These are phyloP conservation scores for Bedellia somnulentella DNA, from an alignment of 2,888 invertebrate genomes.

Conservation along the genomic window DNA sequence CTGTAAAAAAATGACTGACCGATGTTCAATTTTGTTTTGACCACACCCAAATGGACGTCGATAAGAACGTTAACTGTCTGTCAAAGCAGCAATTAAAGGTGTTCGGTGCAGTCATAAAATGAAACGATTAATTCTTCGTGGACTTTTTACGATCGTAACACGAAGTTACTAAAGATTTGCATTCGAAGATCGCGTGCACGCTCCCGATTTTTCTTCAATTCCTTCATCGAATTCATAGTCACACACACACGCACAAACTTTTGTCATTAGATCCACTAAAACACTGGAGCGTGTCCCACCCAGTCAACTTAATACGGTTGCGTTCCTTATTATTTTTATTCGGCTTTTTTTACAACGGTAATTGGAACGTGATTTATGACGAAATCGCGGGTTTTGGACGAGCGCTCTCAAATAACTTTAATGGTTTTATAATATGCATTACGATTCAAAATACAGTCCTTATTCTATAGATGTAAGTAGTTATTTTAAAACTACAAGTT, in stretches of 20 bases:
- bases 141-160: constrained; percentile 4
- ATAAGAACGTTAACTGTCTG: constrained; percentile 43
- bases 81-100: constrained; percentile 56
- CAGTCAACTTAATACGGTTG: constrained; percentile 17
- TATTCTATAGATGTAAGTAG: too few relatives aligned
- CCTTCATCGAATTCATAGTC: neutral
- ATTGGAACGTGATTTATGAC: constrained; percentile 28
- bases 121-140: constrained; percentile 27
- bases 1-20: constrained; percentile 47
- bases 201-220: neutral
- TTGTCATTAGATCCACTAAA: constrained; percentile 3
- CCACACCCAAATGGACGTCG: constrained; percentile 41
- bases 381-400: constrained; percentile 19
- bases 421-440: constrained; percentile 26
- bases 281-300: constrained; percentile 6
- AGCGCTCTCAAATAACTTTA: constrained; percentile 17
- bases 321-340: constrained; percentile 18
- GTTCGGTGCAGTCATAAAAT: constrained; percentile 44
- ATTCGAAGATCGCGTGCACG: constrained; percentile 5
- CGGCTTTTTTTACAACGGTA: constrained; percentile 23
- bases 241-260: constrained; percentile 2
- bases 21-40: constrained; percentile 37
- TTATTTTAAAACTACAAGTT: too few relatives aligned
- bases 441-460: too few relatives aligned
- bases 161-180: constrained; percentile 4